Conservation (phyloP, 2,888 invertebrate genomes). For the Incurvaria masculella region DNA sequence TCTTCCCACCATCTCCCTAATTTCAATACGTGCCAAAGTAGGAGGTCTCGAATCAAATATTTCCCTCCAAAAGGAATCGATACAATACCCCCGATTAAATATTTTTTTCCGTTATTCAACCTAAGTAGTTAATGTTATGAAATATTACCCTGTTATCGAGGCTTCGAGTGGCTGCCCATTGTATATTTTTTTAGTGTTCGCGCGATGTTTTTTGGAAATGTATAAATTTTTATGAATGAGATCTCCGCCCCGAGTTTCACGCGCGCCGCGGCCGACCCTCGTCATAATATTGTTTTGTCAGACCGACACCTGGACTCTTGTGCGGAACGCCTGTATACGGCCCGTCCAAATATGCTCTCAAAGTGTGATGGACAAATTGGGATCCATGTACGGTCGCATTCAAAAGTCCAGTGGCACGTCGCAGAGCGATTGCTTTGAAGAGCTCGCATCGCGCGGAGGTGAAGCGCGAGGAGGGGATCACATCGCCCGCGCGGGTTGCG, state of each 20-base stretch:
- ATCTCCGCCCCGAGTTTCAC: conserved; percentile 37
- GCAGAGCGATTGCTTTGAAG: too few relatives aligned
- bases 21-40: too few relatives aligned
- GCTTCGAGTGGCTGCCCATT: conserved; percentile 22
- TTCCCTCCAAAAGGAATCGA: not conserved
- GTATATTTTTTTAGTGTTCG: conserved; percentile 25
- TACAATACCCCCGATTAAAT: conserved; percentile 29
- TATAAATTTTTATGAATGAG: conserved; percentile 42
- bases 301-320: conserved; percentile 47
- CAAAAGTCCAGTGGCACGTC: too few relatives aligned
- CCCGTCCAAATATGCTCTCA: too few relatives aligned
- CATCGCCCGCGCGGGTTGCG: too few relatives aligned
- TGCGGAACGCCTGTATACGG: conserved; percentile 24
- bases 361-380: too few relatives aligned
- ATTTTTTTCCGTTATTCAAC: conserved; percentile 42
- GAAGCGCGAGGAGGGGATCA: too few relatives aligned
- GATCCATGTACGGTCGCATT: too few relatives aligned
- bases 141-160: conserved; percentile 42
- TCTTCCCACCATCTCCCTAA: too few relatives aligned
- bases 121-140: conserved; percentile 51
- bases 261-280: conserved; percentile 30
- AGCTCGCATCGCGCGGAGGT: too few relatives aligned
- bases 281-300: conserved; percentile 47
- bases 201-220: conserved; percentile 40
- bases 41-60: not conserved